Evolutionary conservation across 2,888 invertebrate species (phyloP), one percentile per base, ranked within the genome.

Genomic region (Anodontia alba): DNA sequence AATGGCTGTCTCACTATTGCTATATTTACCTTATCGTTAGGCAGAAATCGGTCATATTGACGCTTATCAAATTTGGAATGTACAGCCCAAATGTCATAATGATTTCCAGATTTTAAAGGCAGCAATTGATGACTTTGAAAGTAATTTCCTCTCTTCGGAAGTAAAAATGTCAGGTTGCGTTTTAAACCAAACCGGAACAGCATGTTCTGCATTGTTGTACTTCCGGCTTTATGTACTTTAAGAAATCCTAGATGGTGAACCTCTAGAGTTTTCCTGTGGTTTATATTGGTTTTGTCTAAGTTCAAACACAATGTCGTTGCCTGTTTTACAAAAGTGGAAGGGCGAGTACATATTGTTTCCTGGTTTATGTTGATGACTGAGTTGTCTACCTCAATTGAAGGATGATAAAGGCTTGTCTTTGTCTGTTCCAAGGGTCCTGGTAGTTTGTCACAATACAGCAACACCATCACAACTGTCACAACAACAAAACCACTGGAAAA

Each of bases 141-240:
- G 1, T 33, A 15, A 5, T 33, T 31, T 33, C 7, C 20, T 1
- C 1, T 12, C 23, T 62, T 17, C 2, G 31, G 31, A 33, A 62
- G 23, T 29, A 62, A 15, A 33, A 62, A 62, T 29, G 62, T 62
- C 33, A 62, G 33, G 26, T 62, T 62, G 17, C 20, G 62, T 20
- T 62, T 62, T 20, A 62, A 33, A 8, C 62, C 62, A 17, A 62
- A 62, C 62, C 62, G 62, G 62, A 62, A 62, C 17, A 62, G 20
- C 33, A 62, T 62, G 33, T 33, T 62, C 17, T 62, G 62, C 62
- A 62, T 33, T 17, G 33, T 62, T 31, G 62, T 62, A 62, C 62
- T 62, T 62, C 62, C 62, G 62, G 62, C 62, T 33, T 62, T 62
- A 33, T 62, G 62, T 26, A 62, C 62, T 62, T 62, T 62, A 5